phyloP scores from a whole-genome alignment of 2,113 vertebrate genomes.

The Hydrochoerus hydrochaeris region DNA sequence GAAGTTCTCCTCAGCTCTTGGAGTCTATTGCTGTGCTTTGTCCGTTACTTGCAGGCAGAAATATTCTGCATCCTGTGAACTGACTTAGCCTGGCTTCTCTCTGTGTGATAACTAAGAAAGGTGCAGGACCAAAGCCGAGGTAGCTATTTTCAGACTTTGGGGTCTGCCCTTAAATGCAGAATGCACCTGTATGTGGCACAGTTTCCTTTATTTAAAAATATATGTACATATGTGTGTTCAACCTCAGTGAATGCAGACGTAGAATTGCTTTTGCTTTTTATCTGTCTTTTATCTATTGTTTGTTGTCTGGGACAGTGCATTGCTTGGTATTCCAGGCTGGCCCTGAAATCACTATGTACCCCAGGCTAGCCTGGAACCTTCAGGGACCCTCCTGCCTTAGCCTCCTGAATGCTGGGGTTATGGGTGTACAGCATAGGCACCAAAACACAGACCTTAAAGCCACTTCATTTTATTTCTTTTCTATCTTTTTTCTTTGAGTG shows the following conservation, averaged over 20 bases:
- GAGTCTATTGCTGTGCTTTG: slow-evolving; percentile 1
- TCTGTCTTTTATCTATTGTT: neutral
- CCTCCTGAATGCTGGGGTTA: neutral
- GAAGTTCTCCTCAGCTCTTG: neutral
- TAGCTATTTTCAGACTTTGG: neutral
- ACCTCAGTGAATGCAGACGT: neutral
- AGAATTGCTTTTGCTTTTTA: neutral
- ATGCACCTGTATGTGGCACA: neutral
- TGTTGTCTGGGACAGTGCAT: neutral
- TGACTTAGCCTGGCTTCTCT: neutral
- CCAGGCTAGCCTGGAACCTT: neutral
- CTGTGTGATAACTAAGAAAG: neutral
- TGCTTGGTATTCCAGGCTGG: neutral
- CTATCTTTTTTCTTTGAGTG: neutral
- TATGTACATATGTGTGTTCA: neutral
- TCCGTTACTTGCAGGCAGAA: neutral
- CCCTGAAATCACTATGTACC: neutral
- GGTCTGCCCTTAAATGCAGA: slow-evolving; percentile 19
- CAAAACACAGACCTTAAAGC: neutral
- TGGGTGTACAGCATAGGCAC: neutral
- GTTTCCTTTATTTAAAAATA: neutral
- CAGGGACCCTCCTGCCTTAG: neutral
- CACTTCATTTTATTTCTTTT: neutral
- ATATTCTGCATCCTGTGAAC: neutral
- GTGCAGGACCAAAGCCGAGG: neutral